phyloP scores from a whole-genome alignment of 2,888 invertebrate genomes.

The Chloroclysta siterata region DNA sequence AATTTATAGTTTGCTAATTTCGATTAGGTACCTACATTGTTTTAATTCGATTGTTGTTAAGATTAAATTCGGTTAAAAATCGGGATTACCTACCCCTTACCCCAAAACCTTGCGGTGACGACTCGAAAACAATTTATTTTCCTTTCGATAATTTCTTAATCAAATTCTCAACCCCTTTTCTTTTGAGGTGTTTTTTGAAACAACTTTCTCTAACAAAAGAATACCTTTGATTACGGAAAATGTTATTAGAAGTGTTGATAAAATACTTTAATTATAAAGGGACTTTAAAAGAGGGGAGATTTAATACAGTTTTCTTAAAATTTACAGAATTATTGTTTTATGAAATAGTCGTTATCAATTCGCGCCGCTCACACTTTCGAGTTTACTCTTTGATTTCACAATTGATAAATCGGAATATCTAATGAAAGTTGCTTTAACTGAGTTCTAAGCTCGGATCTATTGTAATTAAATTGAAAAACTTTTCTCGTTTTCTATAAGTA shows the following conservation, averaged over 20 bases:
- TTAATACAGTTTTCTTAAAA: constrained; percentile 20
- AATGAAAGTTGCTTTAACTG: constrained; percentile 27
- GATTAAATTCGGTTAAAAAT: constrained; percentile 68
- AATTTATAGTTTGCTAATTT: constrained; percentile 59
- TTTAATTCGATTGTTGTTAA: constrained; percentile 66
- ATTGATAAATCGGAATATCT: constrained; percentile 25
- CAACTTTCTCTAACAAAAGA: constrained; percentile 24
- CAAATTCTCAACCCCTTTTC: constrained; percentile 54
- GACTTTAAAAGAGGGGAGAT: constrained; percentile 11
- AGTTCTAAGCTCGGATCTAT: constrained; percentile 49
- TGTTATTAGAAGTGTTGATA: constrained; percentile 24
- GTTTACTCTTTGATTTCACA: constrained; percentile 28
- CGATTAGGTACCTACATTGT: constrained; percentile 56
- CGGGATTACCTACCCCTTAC: constrained; percentile 60
- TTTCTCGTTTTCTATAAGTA: constrained; percentile 75
- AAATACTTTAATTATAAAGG: constrained; percentile 24
- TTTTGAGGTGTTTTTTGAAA: constrained; percentile 32
- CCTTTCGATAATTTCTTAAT: constrained; percentile 56
- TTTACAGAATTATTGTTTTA: constrained; percentile 28
- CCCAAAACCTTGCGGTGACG: constrained; percentile 33
- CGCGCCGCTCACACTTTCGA: constrained; percentile 20
- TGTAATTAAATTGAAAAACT: constrained; percentile 80
- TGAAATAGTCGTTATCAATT: constrained; percentile 24
- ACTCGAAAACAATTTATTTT: constrained; percentile 41
- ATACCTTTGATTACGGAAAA: constrained; percentile 26